phyloP scores from a whole-genome alignment of 2,113 vertebrate genomes.

The Notothenia rossii region DNA sequence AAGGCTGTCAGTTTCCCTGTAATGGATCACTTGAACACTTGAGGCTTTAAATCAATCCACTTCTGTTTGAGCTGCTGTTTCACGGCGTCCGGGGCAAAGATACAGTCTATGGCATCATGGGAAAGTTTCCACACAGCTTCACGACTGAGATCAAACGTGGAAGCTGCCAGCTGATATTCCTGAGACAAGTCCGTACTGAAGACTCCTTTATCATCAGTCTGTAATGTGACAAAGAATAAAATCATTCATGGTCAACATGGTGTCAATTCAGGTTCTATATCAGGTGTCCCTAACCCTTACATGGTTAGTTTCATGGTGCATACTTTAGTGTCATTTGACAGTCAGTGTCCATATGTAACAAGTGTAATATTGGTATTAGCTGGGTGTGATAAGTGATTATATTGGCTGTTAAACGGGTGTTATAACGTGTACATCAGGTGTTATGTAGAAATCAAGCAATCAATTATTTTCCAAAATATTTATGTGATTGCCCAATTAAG shows the following conservation, averaged over 20 bases:
- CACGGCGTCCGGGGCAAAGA: slow-evolving; percentile 87
- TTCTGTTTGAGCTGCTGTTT: slow-evolving; percentile 87
- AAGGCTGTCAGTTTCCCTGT: neutral
- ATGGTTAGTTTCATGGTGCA: no score
- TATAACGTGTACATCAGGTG: no score
- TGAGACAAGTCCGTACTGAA: slow-evolving; percentile 93
- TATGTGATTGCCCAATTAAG: no score
- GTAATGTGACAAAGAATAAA: slow-evolving; percentile 39
- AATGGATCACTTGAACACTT: slow-evolving; percentile 60
- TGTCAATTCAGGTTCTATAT: neutral
- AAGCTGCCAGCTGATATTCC: slow-evolving; percentile 93
- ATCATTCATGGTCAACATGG: neutral
- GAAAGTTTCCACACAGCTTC: slow-evolving; percentile 92
- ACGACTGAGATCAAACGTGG: slow-evolving; percentile 89
- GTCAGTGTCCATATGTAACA: no score
- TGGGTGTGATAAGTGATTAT: no score
- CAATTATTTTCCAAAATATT: no score
- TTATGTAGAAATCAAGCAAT: no score
- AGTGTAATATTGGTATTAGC: no score
- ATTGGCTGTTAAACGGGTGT: no score
- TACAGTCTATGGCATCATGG: slow-evolving; percentile 88
- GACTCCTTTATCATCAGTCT: slow-evolving; percentile 98
- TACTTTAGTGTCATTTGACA: no score
- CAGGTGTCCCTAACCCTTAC: no score
- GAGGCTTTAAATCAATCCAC: slow-evolving; percentile 87